A percentile compares a stretch with the other conserved stretches of the same genome.
Evolutionary conservation across 2,888 invertebrate genomes (phyloP).

Genomic region (Tubiluchus corallicola): DNA sequence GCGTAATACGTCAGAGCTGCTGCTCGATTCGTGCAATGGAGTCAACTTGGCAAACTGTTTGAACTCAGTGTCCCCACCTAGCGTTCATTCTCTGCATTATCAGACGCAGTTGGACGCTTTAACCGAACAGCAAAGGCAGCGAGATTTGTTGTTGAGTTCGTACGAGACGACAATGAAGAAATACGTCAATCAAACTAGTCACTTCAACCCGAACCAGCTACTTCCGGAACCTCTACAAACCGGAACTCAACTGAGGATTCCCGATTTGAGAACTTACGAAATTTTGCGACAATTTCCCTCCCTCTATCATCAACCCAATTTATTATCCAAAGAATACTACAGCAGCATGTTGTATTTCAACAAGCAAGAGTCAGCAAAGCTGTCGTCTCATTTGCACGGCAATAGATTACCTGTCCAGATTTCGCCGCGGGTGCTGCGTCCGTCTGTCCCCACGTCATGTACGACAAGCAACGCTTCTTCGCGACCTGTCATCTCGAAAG

Average conservation of each 20-base stretch:
- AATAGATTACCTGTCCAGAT: neutral
- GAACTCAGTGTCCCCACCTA: neutral
- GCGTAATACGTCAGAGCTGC: too few species aligned
- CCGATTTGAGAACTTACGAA: neutral
- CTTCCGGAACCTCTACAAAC: neutral
- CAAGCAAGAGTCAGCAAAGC: neutral
- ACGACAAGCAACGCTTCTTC: neutral
- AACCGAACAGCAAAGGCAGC: neutral
- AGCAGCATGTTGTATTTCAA: too few species aligned
- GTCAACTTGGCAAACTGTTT: too few species aligned
- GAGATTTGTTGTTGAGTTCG: neutral
- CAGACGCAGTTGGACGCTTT: neutral
- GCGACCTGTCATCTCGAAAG: neutral
- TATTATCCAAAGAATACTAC: neutral
- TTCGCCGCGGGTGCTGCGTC: neutral
- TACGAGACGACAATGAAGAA: neutral
- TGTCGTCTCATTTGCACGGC: too few species aligned
- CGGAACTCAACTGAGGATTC: neutral
- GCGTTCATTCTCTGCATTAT: neutral
- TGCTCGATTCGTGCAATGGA: too few species aligned
- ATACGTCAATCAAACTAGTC: neutral
- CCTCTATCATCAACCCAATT: neutral
- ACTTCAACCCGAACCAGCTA: too few species aligned
- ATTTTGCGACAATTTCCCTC: neutral
- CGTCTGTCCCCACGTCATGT: slow-evolving; percentile 1